A percentile compares a stretch with the other conserved stretches of the same genome.
phyloP scores from a whole-genome alignment of 2,888 invertebrate genomes.

The Oegoconia quadripuncta region DNA sequence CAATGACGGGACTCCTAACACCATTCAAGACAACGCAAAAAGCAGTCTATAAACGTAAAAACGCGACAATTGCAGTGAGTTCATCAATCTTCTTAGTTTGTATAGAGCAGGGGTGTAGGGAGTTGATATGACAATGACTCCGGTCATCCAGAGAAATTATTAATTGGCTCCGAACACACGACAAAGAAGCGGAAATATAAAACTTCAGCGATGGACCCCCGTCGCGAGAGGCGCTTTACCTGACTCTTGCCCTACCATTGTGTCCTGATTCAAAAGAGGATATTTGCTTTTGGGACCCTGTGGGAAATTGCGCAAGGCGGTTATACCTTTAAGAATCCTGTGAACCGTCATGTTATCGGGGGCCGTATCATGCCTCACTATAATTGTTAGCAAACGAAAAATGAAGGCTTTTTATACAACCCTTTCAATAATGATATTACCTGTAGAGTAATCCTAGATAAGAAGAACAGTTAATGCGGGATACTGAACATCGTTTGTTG shows the following conservation, averaged over 20 bases:
- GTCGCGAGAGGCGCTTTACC: slow-evolving; percentile 70
- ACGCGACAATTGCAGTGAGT: slow-evolving; percentile 70
- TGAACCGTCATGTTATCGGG: slow-evolving; percentile 48
- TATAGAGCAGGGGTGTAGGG: slow-evolving; percentile 51
- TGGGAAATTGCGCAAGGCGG: slow-evolving; percentile 75
- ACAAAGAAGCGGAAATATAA: slow-evolving; percentile 80
- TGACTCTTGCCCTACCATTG: slow-evolving; percentile 77
- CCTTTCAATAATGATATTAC: slow-evolving; percentile 43
- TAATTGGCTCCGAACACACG: slow-evolving; percentile 65
- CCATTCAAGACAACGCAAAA: slow-evolving; percentile 54
- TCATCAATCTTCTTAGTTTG: slow-evolving; percentile 72
- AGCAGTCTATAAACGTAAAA: slow-evolving; percentile 69
- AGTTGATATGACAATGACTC: slow-evolving; percentile 63
- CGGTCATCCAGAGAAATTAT: slow-evolving; percentile 77
- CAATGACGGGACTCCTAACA: slow-evolving; percentile 31
- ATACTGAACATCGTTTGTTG: slow-evolving; percentile 31
- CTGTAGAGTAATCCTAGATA: slow-evolving; percentile 44
- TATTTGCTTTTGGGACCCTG: slow-evolving; percentile 69
- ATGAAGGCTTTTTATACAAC: slow-evolving; percentile 44
- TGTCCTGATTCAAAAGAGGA: slow-evolving; percentile 64
- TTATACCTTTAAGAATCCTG: slow-evolving; percentile 45
- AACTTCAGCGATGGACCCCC: slow-evolving; percentile 71
- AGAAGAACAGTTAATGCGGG: slow-evolving; percentile 38
- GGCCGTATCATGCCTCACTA: slow-evolving; percentile 45
- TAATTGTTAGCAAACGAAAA: slow-evolving; percentile 42